Percentiles rank a stretch among this genome's conserved stretches.
phyloP scores from a whole-genome alignment of 2,797 vertebrate species.

The Echiichthys vipera region DNA sequence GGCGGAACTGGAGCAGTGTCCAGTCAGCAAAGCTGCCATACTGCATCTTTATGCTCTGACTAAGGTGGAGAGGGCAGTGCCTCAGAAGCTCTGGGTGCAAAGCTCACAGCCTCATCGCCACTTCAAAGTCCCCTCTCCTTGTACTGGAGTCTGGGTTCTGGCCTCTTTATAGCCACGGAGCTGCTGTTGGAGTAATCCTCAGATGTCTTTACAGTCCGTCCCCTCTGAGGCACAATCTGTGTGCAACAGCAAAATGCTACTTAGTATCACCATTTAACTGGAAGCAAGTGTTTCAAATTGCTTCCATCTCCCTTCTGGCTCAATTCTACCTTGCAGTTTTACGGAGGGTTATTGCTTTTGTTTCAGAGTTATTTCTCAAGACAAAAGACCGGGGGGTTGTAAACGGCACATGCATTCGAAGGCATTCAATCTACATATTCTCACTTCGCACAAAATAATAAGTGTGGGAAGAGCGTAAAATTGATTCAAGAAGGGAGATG shows the following conservation, averaged over 20 bases:
- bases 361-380: slow-evolving; percentile 41
- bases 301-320: slow-evolving; percentile 37
- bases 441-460: slow-evolving; percentile 37
- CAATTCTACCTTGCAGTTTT: slow-evolving; percentile 17
- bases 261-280: slow-evolving; percentile 34
- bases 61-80: slow-evolving; percentile 66
- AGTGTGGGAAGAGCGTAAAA: slow-evolving; percentile 42
- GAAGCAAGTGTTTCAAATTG: slow-evolving; percentile 51
- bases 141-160: slow-evolving; percentile 36
- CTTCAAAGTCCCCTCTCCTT: slow-evolving; percentile 57
- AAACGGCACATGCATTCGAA: slow-evolving; percentile 37
- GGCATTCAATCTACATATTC: slow-evolving; percentile 39
- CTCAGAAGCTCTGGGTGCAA: slow-evolving; percentile 64
- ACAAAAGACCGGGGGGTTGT: slow-evolving; percentile 19
- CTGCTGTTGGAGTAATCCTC: slow-evolving; percentile 54
- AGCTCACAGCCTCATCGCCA: slow-evolving; percentile 62
- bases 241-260: slow-evolving; percentile 38
- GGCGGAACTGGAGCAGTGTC: slow-evolving; percentile 77
- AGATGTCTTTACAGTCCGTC: slow-evolving; percentile 44
- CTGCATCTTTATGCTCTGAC: slow-evolving; percentile 59
- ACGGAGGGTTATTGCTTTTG: slow-evolving; percentile 48
- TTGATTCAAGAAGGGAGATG: slow-evolving; percentile 26
- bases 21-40: slow-evolving; percentile 80
- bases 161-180: slow-evolving; percentile 50
- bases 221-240: slow-evolving; percentile 37